phyloP scores from a whole-genome alignment of 2,113 vertebrate species.

The Sula dactylatra region DNA sequence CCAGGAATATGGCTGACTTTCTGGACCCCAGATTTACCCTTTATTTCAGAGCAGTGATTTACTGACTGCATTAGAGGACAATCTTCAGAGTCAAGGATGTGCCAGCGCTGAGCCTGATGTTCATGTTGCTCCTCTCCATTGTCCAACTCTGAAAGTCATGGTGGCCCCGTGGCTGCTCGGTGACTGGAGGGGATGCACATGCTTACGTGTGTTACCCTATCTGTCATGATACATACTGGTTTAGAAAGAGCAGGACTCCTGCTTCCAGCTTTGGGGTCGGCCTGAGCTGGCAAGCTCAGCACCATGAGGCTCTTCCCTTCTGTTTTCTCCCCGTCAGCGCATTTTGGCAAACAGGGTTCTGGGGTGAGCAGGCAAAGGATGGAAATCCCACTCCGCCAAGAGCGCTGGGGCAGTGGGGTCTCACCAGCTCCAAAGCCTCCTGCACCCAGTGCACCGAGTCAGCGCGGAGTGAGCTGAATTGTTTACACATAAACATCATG shows the following conservation, averaged over 20 bases:
- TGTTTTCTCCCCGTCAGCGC: not conserved
- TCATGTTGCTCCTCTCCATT: not conserved
- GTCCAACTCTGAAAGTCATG: rapidly evolving
- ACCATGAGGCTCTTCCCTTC: not conserved
- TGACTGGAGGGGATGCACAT: rapidly evolving
- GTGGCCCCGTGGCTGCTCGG: not conserved
- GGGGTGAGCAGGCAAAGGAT: not conserved
- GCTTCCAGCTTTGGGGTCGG: not conserved
- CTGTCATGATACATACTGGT: too few species aligned
- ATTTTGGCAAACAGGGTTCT: not conserved
- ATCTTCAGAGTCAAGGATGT: not conserved
- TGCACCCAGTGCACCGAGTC: not conserved
- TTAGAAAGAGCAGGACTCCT: not conserved
- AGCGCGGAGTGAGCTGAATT: not conserved
- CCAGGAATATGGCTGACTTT: not conserved
- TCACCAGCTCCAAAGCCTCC: not conserved
- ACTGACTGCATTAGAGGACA: not conserved
- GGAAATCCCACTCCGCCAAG: not conserved
- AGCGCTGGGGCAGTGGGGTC: rapidly evolving
- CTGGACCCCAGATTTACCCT: not conserved
- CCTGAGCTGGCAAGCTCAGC: not conserved
- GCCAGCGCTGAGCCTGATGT: not conserved
- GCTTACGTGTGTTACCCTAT: not conserved
- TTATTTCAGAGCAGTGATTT: not conserved
- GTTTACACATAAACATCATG: not conserved